These are phyloP conservation scores for Orbicella faveolata DNA, from an alignment of 64 coral and sea anemone species.

Conservation along the genomic window DNA sequence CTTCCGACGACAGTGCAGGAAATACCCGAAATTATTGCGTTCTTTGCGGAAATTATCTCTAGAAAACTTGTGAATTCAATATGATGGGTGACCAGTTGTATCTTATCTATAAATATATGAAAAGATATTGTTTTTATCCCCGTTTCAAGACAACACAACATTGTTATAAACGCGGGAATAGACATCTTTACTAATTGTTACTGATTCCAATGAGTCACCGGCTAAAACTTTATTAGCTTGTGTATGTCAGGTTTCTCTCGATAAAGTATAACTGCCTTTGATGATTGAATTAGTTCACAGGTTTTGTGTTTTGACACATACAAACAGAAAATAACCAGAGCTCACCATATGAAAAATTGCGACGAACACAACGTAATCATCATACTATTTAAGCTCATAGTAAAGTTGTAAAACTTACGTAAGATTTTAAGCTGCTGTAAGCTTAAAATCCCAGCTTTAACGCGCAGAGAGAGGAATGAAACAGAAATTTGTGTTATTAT, in stretches of 20 bases:
- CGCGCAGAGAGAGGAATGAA: no score
- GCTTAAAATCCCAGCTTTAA: no score
- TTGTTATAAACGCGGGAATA: no score
- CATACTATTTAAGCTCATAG: no score
- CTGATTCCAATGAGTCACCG: neutral
- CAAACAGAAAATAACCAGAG: neutral
- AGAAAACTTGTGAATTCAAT: neutral
- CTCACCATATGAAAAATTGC: neutral
- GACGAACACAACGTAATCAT: no score
- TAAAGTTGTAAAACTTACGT: neutral
- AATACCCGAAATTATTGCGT: conserved; percentile 5
- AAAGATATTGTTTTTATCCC: neutral
- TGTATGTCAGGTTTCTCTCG: neutral
- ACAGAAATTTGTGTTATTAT: neutral
- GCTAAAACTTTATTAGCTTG: neutral
- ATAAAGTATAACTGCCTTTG: neutral
- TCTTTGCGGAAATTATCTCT: neutral
- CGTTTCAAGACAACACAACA: neutral
- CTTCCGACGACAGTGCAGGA: conserved; percentile 9
- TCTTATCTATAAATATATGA: neutral
- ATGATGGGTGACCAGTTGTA: neutral
- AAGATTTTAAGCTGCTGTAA: no score
- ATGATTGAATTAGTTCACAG: neutral
- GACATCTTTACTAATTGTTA: neutral
- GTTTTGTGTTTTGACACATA: neutral